Evolutionary conservation across 2,113 vertebrate species (phyloP), one percentile per base, ranked within the genome.

Genomic region (Anthoscopus minutus): DNA sequence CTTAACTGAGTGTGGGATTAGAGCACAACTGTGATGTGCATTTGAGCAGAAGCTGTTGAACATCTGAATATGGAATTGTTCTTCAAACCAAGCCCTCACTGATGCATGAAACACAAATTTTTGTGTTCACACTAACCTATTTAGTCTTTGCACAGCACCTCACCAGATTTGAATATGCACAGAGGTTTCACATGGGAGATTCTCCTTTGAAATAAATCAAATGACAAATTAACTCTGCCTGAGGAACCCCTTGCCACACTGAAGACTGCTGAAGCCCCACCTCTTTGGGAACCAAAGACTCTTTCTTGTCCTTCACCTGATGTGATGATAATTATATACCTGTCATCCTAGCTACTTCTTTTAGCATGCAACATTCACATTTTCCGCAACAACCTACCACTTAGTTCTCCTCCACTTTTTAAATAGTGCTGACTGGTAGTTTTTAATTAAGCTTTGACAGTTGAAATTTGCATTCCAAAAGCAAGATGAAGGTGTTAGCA

Each of bases 381-480:
- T 97, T 95, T 83, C 91, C 0, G 18, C 92, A 97, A 94, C 96
- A 98, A 98, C 97, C 98, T 96, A 97, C 96, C 94, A 98, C 97
- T 98, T 98, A 98, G 95, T 97, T 97, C 91, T 94, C 92, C 98
- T 97, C 97, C 94, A 96, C 61, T 96, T 97, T 96, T 98, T 97
- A 97, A 98, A 97, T 97, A 97, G 69, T 97, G 96, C 97, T 97
- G 97, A 98, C 96, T 98, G 91, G 95, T 97, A 96, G 86, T 96
- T 98, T 98, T 98, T 98, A 98, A 98, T 98, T 98, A 98, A 97
- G 94, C 93, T 90, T 93, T 98, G 97, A 98, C 97, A 97, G 96
- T 84, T 96, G 79, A 96, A 97, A 98, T 98, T 98, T 98, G 97
- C 98, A 98, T 98, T 97, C 97, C 85, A 98, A 98, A 98, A 98